phyloP scores from a whole-genome alignment of 2,797 vertebrate species.

The Oreochromis grahami region DNA sequence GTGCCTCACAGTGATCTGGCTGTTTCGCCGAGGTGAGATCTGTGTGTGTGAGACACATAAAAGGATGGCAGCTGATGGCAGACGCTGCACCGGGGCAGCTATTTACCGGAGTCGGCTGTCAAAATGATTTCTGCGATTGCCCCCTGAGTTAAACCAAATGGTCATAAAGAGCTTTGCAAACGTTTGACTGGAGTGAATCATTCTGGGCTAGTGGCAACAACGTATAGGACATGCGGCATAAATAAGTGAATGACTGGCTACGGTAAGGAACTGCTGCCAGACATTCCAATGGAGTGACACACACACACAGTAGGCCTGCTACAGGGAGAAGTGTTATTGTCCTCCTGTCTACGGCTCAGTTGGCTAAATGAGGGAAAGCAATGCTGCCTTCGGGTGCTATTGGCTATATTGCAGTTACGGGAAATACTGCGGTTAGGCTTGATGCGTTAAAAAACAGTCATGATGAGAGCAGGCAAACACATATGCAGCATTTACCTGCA shows the following conservation, averaged over 20 bases:
- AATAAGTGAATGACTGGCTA: not conserved
- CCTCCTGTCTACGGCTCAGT: constrained; percentile 33
- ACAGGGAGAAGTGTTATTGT: constrained; percentile 46
- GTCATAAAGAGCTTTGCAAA: not conserved
- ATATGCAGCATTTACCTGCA: not conserved
- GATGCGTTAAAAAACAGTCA: not conserved
- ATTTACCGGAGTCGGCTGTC: not conserved
- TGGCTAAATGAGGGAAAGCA: not conserved
- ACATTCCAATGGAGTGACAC: constrained; percentile 68
- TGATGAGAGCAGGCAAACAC: not conserved
- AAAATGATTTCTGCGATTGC: not conserved
- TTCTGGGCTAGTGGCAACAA: not conserved
- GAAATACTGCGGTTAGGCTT: fast-evolving
- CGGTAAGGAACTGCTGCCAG: constrained; percentile 31
- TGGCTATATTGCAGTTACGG: not conserved
- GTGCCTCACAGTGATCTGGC: not conserved
- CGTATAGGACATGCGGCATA: not conserved
- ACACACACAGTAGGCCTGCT: not conserved
- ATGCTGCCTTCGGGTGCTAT: constrained; percentile 27
- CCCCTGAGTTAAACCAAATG: not conserved
- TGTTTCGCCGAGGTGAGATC: not conserved
- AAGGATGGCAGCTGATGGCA: not conserved
- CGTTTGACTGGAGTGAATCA: not conserved
- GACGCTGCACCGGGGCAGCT: not conserved
- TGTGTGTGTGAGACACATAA: not conserved